Evolutionary conservation across 1,140 invertebrate genomes (phyloP).

Genomic region (Nautilus pompilius): DNA sequence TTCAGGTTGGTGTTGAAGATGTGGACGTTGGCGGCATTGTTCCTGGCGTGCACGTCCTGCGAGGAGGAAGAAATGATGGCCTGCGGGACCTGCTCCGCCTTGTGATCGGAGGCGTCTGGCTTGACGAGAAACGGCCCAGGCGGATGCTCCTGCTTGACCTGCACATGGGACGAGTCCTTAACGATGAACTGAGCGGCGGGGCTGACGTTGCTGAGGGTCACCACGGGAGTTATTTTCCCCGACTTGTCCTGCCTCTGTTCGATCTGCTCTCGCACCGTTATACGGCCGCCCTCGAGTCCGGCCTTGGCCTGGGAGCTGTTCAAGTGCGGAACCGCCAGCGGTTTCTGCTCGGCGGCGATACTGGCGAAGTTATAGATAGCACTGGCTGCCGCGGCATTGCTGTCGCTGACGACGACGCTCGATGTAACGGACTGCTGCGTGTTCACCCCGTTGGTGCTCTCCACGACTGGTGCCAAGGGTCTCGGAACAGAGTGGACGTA

Average conservation of each 20-base stretch:
- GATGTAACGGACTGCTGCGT: background rate
- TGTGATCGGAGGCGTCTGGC: background rate
- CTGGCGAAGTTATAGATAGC: constrained; percentile 49
- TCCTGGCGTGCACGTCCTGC: background rate
- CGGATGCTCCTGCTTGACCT: too few species aligned
- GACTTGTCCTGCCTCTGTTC: constrained; percentile 11
- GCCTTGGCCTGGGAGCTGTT: constrained; percentile 15
- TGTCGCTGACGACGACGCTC: constrained; percentile 22
- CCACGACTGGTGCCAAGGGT: background rate
- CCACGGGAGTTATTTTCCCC: background rate
- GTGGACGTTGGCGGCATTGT: background rate
- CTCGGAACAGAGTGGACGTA: background rate
- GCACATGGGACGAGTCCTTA: background rate
- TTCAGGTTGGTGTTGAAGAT: constrained; percentile 2
- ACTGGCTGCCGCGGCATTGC: constrained; percentile 59
- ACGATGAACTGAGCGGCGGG: background rate
- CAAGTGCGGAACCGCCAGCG: constrained; percentile 35
- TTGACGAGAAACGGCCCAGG: background rate
- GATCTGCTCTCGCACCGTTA: constrained; percentile 14
- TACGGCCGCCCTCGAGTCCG: constrained; percentile 5
- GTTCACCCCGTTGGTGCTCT: background rate
- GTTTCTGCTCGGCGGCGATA: constrained; percentile 48
- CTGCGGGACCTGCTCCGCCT: background rate
- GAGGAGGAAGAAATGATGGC: background rate
- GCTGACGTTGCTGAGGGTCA: background rate